Evolutionary conservation across 2,888 invertebrate genomes (phyloP), one percentile per base, ranked within the genome.

Genomic region (Nysson spinosus): DNA sequence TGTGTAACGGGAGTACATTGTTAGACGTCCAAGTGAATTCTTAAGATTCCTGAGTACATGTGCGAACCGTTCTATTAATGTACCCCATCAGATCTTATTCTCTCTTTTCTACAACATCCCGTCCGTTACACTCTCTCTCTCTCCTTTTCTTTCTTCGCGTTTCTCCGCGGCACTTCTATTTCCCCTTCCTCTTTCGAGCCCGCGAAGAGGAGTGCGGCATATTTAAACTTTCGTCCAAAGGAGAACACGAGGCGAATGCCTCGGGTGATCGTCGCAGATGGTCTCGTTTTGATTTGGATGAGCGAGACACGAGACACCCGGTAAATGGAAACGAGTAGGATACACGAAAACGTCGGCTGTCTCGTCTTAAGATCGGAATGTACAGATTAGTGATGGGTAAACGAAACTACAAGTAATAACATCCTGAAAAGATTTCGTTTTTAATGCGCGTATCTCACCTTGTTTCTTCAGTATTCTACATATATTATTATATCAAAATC

Each of bases 31-130:
- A 54, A 65, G 63, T 58, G 60, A 28, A 79, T 80, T 74, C 72
- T 44, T 28, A 20, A 62, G 66, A 77, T 80, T 75, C 75, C 68
- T 32, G 40, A 51, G 54, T 55, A 73, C 81, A 79, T 71, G 73
- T 80, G 81, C 77, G 63, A 69, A 76, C 69, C 24, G 74, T 74
- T 79, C 79, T 79, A 77, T 79, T 80, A 79, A 80, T 80, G 79
- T 71, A 78, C 63, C n/a, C 66, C 73, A 66, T 73, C 80, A 51
- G 44, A 58, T 54, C 50, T 47, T 56, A 30, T 54, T 61, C 30
- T 65, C 68, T 62, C 54, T 30, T 40, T 49, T 46, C 62, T 30
- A 34, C 51, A 14, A 35, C 42, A 11, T 3, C 24, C 6, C 17
- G 20, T 17, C 40, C 47, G 22, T 50, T 54, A 30, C 49, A 39